Conservation (phyloP, 2,888 invertebrate species). For the Ornithoptera priamus region DNA sequence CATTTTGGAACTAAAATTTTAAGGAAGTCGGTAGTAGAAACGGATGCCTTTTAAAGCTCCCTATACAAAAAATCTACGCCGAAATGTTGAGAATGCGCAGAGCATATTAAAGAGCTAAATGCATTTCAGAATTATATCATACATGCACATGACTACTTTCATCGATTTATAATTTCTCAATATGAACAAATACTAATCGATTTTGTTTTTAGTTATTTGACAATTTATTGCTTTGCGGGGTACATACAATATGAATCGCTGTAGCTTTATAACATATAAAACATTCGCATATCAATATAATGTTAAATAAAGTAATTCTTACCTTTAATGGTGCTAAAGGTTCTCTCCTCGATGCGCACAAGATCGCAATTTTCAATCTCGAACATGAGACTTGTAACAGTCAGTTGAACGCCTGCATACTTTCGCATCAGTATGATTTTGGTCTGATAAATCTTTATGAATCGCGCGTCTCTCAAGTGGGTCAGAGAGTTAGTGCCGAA, state of each 20-base stretch:
- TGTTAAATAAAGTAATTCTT: constrained; percentile 28
- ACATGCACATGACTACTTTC: no score
- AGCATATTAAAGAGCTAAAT: constrained; percentile 20
- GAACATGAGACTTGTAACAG: constrained; percentile 79
- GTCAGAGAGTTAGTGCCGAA: constrained; percentile 80
- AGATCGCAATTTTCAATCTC: constrained; percentile 81
- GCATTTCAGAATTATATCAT: constrained; percentile 3
- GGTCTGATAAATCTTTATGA: constrained; percentile 77
- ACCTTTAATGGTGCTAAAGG: constrained; percentile 82
- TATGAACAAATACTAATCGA: no score
- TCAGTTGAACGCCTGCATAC: constrained; percentile 81
- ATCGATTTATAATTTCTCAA: no score
- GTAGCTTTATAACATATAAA: not conserved
- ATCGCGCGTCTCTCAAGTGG: constrained; percentile 73
- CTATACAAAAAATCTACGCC: constrained; percentile 21
- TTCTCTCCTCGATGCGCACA: constrained; percentile 81
- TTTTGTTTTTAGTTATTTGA: no score
- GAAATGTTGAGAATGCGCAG: constrained; percentile 1
- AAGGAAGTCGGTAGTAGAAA: constrained; percentile 20
- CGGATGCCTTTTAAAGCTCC: constrained; percentile 21
- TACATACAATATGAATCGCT: not conserved
- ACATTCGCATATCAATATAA: constrained; percentile 4
- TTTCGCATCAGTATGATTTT: constrained; percentile 77
- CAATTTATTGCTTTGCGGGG: not conserved
- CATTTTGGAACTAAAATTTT: constrained; percentile 3